Evolutionary conservation across 2,797 vertebrate species (phyloP), one percentile per base, ranked within the genome.

Genomic region (Gobio occitaniae): DNA sequence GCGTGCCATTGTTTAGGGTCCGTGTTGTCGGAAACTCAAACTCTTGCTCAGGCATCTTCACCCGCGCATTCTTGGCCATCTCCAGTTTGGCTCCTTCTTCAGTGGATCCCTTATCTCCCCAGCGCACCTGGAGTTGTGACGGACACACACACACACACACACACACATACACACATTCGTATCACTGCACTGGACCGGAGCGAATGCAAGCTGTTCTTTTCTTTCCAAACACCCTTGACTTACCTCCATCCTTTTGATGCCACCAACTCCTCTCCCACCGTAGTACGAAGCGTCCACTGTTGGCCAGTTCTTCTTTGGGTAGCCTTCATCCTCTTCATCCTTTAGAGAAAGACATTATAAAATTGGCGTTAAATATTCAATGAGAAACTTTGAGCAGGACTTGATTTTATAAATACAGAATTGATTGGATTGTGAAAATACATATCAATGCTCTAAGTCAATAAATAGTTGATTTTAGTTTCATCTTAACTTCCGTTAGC

Each of bases 211-310:
- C 44, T 71, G 25, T 76, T 47, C 12, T 16, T 12, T 52, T 41
- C 16, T 56, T 47, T 77, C 52, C 81, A 75, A 8, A 7, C 3
- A 13, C 15, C 19, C 70, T 36, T 78, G 48, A n/a, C 68, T 88
- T 84, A 99, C 98, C 96, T 99, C 98, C 98, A 99, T 99, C 75
- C 98, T 94, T 89, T 99, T 99, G 90, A 99, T 99, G 88, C 98
- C 98, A 0, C 98, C 98, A 0, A 98, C 97, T 3, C 98, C 98
- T 85, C 98, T 94, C 2, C 98, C 98, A 0, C 98, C 98, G 0
- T 99, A 99, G 84, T 99, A 99, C 0, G 98, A 99, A 7, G 98
- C 98, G 1, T 99, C 98, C 2, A 99, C 98, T 0, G 97, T 99
- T 1, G 98, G 98, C 98, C 98, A 99, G 84, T 97, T 97, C 90